These are phyloP conservation scores for Neuroscelio doddi DNA, from an alignment of 2,888 invertebrate genomes.

Conservation along the genomic window DNA sequence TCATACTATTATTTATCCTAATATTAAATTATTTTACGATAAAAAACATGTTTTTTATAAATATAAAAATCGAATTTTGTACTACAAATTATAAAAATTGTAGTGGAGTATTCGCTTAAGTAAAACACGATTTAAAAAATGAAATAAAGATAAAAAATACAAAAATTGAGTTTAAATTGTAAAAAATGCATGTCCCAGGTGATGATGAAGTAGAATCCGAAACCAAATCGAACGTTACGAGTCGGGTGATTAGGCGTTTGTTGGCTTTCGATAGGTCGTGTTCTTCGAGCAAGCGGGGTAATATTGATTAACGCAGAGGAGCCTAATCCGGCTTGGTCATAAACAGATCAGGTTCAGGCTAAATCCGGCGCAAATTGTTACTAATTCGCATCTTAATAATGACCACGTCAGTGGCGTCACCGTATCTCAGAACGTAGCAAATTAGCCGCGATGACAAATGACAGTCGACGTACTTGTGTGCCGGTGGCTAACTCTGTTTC, in stretches of 20 bases:
- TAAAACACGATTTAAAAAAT: no score
- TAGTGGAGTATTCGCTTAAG: no score
- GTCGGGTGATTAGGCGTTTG: constrained; percentile 45
- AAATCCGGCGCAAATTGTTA: constrained; percentile 72
- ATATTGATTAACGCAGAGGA: constrained; percentile 69
- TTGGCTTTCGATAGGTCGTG: constrained; percentile 44
- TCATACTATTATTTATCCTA: no score
- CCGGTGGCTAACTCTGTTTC: constrained; percentile 15
- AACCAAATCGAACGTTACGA: constrained; percentile 37
- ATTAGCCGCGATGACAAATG: constrained; percentile 72
- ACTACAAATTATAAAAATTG: no score
- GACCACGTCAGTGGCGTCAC: constrained; percentile 71
- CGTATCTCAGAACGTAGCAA: constrained; percentile 72
- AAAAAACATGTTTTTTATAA: no score
- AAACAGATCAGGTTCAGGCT: constrained; percentile 71
- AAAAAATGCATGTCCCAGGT: no score
- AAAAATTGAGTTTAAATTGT: no score
- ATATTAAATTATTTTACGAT: no score
- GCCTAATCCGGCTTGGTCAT: constrained; percentile 70
- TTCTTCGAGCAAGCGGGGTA: constrained; percentile 53
- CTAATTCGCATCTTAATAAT: constrained; percentile 73
- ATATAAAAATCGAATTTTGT: no score
- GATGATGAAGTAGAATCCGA: no score
- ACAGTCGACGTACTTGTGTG: constrained; percentile 60
- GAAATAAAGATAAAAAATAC: no score